Base-by-base conservation (phyloP, 2,888 invertebrate genomes). In the Clepsis dumicolana region DNA sequence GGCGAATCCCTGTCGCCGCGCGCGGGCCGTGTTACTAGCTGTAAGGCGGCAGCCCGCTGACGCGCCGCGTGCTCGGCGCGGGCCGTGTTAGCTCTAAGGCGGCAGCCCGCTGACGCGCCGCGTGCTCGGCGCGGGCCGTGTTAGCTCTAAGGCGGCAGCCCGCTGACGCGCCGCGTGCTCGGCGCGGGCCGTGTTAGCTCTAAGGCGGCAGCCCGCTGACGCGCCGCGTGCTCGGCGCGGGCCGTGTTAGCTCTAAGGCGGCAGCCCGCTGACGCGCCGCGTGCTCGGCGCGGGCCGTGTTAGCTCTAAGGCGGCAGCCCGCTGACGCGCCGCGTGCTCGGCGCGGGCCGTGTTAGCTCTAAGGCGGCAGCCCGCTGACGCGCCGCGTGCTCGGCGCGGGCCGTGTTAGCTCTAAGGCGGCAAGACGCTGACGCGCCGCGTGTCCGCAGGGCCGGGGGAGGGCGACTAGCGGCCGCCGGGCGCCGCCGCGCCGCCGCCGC, bases 381-480 rank as follows among this genome's bases (percentile, higher is more conserved):
- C n/a, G n/a, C n/a, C n/a, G n/a, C n/a, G n/a, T n/a, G n/a, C n/a
- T n/a, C n/a, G n/a, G n/a, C n/a, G n/a, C n/a, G n/a, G n/a, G n/a
- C 44, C 52, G n/a, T n/a, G 38, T n/a, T 38, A 38, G 38, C 4
- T 14, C 5, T n/a, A 35, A 35, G 41, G 12, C 35, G 53, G 25
- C 12, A n/a, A 3, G 29, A 8, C 48, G 48, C 57, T 67, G 63
- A 60, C 65, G 50, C 54, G 69, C 52, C 52, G 72, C 65, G 70
- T 73, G 72, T 73, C 70, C 73, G 71, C 77, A 76, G 75, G 75
- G 72, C 66, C 70, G 72, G 73, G 73, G 71, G 73, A 70, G 70
- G 65, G 71, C 70, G 71, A 38, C 27, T 14, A 24, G 32, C 29
- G 29, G 54, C 35, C 10, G 66, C 54, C 59, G 57, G 41, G 27